Conservation (phyloP, 2,797 vertebrate genomes). For the Varecia variegata region DNA sequence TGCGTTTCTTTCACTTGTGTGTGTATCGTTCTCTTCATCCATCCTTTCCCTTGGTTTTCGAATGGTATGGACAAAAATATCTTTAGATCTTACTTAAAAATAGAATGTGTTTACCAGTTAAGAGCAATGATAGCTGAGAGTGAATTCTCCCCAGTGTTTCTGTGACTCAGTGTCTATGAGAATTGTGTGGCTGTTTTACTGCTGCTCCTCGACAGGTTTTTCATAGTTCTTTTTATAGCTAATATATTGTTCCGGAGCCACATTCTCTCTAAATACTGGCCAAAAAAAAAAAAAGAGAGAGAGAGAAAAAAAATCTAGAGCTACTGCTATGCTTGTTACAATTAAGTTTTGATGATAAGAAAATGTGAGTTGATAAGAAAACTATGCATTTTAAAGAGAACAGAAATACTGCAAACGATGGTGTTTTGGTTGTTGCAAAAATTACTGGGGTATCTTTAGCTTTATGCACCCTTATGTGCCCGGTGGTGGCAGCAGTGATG, state of each 20-base stretch:
- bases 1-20: neutral
- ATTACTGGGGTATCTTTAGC: neutral
- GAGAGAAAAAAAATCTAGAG: neutral
- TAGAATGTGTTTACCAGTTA: neutral
- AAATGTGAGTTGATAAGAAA: conserved; percentile 16
- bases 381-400: neutral
- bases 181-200: neutral
- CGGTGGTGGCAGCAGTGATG: neutral
- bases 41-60: neutral
- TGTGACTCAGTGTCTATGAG: neutral
- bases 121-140: neutral
- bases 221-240: conserved; percentile 29
- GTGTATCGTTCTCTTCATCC: neutral
- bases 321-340: neutral
- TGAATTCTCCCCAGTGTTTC: neutral
- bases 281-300: neutral
- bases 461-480: neutral
- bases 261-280: neutral
- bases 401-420: neutral
- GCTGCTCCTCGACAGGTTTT: neutral
- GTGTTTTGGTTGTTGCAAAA: neutral
- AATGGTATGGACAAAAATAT: conserved; percentile 46
- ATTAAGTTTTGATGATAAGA: conserved; percentile 38
- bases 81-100: conserved; percentile 43
- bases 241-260: neutral